These are phyloP conservation scores for Setophaga petechia DNA, from an alignment of 2,113 vertebrate genomes.

Conservation along the genomic window DNA sequence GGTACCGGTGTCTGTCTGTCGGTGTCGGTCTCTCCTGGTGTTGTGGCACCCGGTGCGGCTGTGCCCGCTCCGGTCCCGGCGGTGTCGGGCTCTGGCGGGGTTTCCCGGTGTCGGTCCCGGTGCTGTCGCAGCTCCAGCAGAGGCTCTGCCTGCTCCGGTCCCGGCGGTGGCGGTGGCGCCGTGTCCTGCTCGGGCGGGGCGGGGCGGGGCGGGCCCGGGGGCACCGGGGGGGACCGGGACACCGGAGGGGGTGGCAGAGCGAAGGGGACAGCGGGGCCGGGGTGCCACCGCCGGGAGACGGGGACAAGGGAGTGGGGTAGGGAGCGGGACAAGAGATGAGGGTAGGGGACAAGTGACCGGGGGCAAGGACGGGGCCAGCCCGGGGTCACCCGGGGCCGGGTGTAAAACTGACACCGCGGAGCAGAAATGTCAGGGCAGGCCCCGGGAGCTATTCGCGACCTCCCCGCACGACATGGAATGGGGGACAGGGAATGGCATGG, in stretches of 20 bases:
- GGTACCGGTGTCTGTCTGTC: not conserved
- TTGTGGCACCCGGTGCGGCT: not conserved
- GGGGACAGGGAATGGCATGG: not conserved
- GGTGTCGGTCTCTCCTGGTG: not conserved
- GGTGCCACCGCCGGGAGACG: not conserved
- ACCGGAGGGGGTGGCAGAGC: not conserved
- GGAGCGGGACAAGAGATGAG: not conserved
- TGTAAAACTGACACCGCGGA: not conserved
- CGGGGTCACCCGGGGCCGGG: not conserved
- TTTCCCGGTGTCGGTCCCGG: not conserved
- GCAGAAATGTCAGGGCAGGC: slow-evolving; percentile 22
- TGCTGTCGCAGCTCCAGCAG: not conserved
- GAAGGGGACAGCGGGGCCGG: too few species aligned
- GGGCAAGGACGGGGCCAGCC: not conserved
- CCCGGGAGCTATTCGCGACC: not conserved
- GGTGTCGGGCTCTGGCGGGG: not conserved
- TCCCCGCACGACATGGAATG: not conserved
- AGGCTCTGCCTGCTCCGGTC: not conserved
- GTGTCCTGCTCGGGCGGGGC: not conserved
- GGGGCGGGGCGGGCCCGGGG: not conserved
- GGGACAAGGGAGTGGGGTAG: too few species aligned
- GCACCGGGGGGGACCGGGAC: not conserved
- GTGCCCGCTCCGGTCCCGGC: not conserved
- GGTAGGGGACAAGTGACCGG: not conserved
- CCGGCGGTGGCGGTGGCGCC: not conserved